Percentiles rank a stretch among this genome's conserved stretches.
Evolutionary conservation across 2,797 vertebrate species (phyloP).

Genomic region (Vipera latastei): DNA sequence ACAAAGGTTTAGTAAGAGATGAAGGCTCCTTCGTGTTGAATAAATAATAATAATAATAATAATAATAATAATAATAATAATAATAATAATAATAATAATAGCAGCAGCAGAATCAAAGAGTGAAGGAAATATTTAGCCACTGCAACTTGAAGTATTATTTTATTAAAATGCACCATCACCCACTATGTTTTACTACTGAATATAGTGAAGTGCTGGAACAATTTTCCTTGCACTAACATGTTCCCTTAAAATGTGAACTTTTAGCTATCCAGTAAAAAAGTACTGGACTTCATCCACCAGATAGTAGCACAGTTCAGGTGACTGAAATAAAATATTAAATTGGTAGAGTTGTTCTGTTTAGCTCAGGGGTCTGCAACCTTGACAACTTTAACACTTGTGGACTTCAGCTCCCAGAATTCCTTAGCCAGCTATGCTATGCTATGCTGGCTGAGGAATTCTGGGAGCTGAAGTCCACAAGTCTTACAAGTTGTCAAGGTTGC

Average conservation of each 20-base stretch:
- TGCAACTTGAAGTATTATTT: constrained; percentile 2
- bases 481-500: too few relatives aligned
- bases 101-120: neutral
- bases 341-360: neutral
- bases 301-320: constrained; percentile 9
- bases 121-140: neutral
- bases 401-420: too few relatives aligned
- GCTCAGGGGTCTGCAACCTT: too few relatives aligned
- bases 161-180: constrained; percentile 15
- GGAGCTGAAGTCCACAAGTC: too few relatives aligned
- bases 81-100: too few relatives aligned
- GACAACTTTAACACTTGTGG: too few relatives aligned
- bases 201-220: constrained; percentile 1
- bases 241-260: constrained; percentile 27
- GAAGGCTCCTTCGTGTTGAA: too few relatives aligned
- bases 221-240: constrained; percentile 21
- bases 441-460: too few relatives aligned
- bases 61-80: too few relatives aligned
- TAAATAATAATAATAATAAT: too few relatives aligned
- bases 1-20: neutral
- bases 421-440: too few relatives aligned
- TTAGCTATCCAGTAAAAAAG: neutral
- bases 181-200: constrained; percentile 7
- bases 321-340: constrained; percentile 24
- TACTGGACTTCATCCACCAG: constrained; percentile 31